phyloP scores from a whole-genome alignment of 2,113 vertebrate genomes.

The Campylomormyrus numenius region DNA sequence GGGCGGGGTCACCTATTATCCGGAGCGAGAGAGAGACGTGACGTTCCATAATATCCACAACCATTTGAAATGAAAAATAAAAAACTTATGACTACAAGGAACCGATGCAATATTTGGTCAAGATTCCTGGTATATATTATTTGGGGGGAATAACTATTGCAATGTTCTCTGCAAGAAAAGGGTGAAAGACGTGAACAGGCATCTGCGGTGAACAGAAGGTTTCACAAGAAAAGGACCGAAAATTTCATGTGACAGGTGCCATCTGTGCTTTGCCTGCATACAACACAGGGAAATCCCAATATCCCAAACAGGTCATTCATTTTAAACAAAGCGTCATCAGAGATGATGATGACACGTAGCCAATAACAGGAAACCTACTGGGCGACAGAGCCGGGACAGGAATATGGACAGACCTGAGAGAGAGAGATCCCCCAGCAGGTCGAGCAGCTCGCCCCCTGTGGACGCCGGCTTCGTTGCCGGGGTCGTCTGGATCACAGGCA shows the following conservation, averaged over 20 bases:
- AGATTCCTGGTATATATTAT: not conserved
- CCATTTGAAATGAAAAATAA: not conserved
- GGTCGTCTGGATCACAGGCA: conserved; percentile 80
- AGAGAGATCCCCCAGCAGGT: conserved; percentile 87
- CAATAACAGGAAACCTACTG: not conserved
- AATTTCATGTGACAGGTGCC: not conserved
- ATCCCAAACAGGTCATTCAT: not conserved
- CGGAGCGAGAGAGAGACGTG: conserved; percentile 24
- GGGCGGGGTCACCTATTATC: conserved; percentile 62
- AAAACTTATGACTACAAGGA: not conserved
- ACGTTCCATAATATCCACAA: not conserved
- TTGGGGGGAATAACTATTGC: not conserved
- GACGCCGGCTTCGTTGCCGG: conserved; percentile 78
- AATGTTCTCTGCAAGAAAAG: not conserved
- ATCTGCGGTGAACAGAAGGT: not conserved
- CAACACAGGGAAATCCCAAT: not conserved
- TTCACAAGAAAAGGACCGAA: not conserved
- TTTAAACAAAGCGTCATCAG: not conserved
- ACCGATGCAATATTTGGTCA: not conserved
- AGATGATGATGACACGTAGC: not conserved
- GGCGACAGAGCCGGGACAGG: not conserved
- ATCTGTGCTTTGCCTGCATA: not conserved
- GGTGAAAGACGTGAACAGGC: not conserved
- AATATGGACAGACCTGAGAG: conserved; percentile 67
- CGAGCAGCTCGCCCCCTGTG: conserved; percentile 90